A percentile compares a stretch with the other conserved stretches of the same genome.
Evolutionary conservation across 2,113 vertebrate species (phyloP).

Genomic region (Anarhynchus alexandrinus): DNA sequence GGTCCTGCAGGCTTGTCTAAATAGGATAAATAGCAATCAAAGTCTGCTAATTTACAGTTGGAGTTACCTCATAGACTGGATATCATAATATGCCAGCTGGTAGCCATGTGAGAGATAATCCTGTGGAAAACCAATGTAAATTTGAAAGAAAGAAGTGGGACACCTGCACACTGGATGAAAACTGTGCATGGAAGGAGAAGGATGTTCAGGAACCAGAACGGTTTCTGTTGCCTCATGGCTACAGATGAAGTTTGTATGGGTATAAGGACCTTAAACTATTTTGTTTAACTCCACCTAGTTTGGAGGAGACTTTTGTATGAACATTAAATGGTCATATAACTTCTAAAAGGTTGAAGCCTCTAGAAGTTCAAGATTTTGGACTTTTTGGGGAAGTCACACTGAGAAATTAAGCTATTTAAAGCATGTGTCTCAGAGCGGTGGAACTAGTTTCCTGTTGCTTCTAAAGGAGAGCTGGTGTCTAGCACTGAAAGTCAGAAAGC

Average conservation of each 20-base stretch:
- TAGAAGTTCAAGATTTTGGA: background rate
- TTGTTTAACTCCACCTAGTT: background rate
- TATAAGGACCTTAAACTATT: background rate
- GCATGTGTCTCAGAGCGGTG: background rate
- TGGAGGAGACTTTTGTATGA: background rate
- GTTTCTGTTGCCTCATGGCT: background rate
- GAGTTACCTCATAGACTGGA: too few relatives aligned
- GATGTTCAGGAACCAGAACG: background rate
- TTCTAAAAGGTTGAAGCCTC: background rate
- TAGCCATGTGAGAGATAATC: too few relatives aligned
- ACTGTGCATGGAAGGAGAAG: background rate
- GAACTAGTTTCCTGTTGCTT: background rate
- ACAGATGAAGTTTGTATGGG: background rate
- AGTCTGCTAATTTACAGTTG: too few relatives aligned
- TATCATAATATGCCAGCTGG: too few relatives aligned
- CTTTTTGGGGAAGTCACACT: background rate
- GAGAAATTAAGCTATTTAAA: background rate
- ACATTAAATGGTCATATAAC: background rate
- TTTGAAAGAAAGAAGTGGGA: too few relatives aligned
- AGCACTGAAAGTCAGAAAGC: background rate
- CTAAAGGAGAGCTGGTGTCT: background rate
- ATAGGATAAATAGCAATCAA: too few relatives aligned
- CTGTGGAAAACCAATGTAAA: too few relatives aligned
- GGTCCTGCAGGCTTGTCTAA: too few relatives aligned
- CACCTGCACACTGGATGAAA: too few relatives aligned